Base-by-base conservation (phyloP, 2,888 invertebrate species). In the Eulithis prunata region DNA sequence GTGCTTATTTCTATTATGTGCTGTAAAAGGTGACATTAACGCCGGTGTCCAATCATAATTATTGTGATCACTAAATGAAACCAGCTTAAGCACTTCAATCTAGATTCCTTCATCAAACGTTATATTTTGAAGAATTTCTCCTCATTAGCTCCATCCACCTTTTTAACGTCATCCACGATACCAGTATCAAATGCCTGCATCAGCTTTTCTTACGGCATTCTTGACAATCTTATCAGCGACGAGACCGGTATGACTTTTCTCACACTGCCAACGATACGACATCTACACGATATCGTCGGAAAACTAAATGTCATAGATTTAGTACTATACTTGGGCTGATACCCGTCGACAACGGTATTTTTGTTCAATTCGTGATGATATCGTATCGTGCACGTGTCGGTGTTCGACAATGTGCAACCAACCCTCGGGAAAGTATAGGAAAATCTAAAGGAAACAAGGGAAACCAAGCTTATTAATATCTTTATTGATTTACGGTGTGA, bases 401-500 rank as follows among this genome's bases (percentile, higher is more conserved):
- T 1, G 21, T 21, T 2, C 21, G 21, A 21, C 32, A 32, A 6
- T 32, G 5, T 32, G 32, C 32, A 32, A 32, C 4, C 32, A 3
- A 21, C 32, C 32, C 51, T 36, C 46, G 62, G 64, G 73, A 73
- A 73, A 73, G 73, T 64, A 12, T 71, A 70, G 64, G 71, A 73
- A 73, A 62, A 66, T 46, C 28, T n/a, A 21, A 66, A 62, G 66
- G 66, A 69, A 68, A 68, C 57, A 52, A 47, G 66, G 69, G 67
- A 72, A 72, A 72, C 68, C 64, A n/a, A n/a, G n/a, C n/a, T 51
- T 64, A 58, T 56, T 66, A 62, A 66, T 57, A 65, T 36, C 12
- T 56, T 47, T 47, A 66, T 66, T 62, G 51, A 61, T 66, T 61
- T 47, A 51, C 54, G 12, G 38, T 13, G 45, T 46, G 10, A 54